These are phyloP conservation scores for Ariopsis seemanni DNA, from an alignment of 2,113 vertebrate genomes.

Conservation along the genomic window DNA sequence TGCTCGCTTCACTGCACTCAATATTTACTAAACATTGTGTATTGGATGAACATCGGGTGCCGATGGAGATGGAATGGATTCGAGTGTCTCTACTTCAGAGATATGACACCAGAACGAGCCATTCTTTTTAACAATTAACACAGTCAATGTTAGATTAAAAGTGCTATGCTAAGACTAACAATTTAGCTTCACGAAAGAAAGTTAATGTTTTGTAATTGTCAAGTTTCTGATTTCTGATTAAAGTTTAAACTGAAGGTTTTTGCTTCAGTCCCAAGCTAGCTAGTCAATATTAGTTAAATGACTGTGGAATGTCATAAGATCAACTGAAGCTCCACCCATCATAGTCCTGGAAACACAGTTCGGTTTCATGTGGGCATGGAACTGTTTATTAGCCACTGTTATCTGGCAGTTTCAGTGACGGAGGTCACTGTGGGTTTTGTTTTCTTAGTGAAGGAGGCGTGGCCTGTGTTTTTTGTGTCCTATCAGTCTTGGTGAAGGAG, in stretches of 20 bases:
- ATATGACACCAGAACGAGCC: not conserved
- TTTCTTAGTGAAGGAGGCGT: not conserved
- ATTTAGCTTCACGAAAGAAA: not conserved
- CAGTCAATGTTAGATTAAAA: not conserved
- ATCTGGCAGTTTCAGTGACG: not conserved
- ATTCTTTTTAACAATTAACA: not conserved
- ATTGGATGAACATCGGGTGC: not conserved
- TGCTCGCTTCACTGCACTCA: not conserved
- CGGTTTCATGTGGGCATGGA: not conserved
- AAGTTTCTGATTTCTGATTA: not conserved
- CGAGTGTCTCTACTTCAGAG: not conserved
- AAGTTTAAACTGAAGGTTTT: not conserved
- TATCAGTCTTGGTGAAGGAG: not conserved
- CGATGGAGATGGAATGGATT: not conserved
- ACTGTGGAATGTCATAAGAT: not conserved
- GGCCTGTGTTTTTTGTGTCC: too few species aligned
- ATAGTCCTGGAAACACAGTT: not conserved
- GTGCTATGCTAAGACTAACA: too few species aligned
- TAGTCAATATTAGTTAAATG: not conserved
- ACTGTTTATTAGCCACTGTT: not conserved
- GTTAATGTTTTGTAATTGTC: not conserved
- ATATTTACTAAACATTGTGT: slow-evolving; percentile 9
- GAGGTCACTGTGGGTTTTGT: not conserved
- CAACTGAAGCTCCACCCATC: not conserved
- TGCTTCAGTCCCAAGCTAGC: not conserved